Conservation (phyloP, 2,888 invertebrate genomes). For the Andrena bucephala region DNA sequence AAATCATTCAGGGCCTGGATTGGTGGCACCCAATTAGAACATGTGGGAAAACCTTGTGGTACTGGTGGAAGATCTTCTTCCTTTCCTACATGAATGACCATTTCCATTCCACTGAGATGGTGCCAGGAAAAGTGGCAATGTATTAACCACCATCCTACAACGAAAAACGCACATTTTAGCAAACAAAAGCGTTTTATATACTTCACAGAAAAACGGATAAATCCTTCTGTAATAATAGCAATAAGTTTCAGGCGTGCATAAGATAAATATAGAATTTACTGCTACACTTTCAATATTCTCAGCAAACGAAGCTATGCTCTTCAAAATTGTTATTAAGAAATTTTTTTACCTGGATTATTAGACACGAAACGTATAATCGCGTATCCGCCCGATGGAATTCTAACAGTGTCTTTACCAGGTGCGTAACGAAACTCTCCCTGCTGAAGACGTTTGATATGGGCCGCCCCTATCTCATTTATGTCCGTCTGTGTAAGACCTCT, state of each 20-base stretch:
- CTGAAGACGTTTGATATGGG: constrained; percentile 80
- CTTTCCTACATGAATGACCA: constrained; percentile 73
- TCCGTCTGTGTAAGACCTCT: constrained; percentile 50
- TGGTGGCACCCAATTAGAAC: constrained; percentile 52
- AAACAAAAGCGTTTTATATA: not conserved
- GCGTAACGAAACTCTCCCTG: constrained; percentile 79
- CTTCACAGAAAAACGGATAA: not conserved
- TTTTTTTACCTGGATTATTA: constrained; percentile 84
- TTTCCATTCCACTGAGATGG: constrained; percentile 74
- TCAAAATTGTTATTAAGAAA: not conserved
- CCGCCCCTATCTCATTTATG: constrained; percentile 67
- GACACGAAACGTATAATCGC: constrained; percentile 85
- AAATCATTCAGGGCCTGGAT: constrained; percentile 25
- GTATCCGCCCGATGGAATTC: constrained; percentile 85
- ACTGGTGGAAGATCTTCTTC: constrained; percentile 70
- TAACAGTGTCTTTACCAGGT: constrained; percentile 85
- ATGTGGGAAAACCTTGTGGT: constrained; percentile 65
- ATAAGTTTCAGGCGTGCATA: no score
- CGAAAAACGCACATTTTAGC: not conserved
- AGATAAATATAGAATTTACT: not conserved
- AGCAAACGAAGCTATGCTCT: not conserved
- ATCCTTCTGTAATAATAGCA: not conserved
- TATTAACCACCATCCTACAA: constrained; percentile 78
- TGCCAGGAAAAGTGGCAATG: constrained; percentile 80
- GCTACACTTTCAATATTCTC: not conserved